These are phyloP conservation scores for Protosalanx chinensis DNA, from an alignment of 2,797 vertebrate genomes.

Conservation along the genomic window DNA sequence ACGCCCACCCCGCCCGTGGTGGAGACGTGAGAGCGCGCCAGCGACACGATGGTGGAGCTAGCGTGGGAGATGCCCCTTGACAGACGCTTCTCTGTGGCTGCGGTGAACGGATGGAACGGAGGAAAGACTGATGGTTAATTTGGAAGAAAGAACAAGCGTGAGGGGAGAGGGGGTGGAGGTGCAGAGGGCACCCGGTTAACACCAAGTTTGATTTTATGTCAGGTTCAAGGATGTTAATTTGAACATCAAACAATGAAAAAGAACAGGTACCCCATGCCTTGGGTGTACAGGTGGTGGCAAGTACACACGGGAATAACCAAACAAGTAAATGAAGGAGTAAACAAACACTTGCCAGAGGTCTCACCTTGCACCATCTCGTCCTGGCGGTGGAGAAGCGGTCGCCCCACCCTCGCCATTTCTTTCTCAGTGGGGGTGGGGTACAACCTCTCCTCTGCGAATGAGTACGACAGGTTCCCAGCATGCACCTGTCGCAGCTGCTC, in stretches of 20 bases:
- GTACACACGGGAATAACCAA: not conserved
- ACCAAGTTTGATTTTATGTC: not conserved
- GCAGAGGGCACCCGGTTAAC: not conserved
- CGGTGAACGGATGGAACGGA: not conserved
- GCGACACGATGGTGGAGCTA: constrained; percentile 92
- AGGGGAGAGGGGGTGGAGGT: too few relatives aligned
- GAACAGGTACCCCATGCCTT: too few relatives aligned
- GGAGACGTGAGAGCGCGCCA: constrained; percentile 92
- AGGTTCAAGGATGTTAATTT: not conserved
- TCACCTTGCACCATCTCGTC: constrained; percentile 91
- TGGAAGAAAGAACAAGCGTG: not conserved
- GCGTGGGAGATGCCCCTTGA: constrained; percentile 92
- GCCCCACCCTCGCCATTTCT: constrained; percentile 67
- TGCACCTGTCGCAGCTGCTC: constrained; percentile 93
- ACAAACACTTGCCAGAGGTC: constrained; percentile 5
- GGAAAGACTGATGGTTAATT: not conserved
- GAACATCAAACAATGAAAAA: too few relatives aligned
- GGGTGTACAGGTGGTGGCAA: too few relatives aligned
- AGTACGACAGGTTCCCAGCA: constrained; percentile 77
- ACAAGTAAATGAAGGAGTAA: not conserved
- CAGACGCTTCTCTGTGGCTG: constrained; percentile 85
- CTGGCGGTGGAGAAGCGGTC: constrained; percentile 85
- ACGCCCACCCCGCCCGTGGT: constrained; percentile 73
- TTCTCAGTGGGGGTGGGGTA: constrained; percentile 68
- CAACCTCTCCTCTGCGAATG: constrained; percentile 54